Conservation (phyloP, 2,113 vertebrate species). For the Gulo gulo region DNA sequence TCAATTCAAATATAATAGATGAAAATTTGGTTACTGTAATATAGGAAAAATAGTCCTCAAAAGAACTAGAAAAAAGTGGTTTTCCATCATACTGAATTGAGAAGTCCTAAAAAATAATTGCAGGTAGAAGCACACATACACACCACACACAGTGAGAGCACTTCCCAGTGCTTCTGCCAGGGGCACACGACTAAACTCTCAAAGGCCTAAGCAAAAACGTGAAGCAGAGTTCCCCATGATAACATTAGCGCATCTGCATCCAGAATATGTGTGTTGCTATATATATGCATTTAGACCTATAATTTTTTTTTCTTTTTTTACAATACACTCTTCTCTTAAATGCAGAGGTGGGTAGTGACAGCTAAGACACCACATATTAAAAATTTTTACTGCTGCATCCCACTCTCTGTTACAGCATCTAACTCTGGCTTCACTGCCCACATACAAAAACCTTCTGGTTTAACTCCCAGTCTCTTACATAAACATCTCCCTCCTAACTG, state of each 20-base stretch:
- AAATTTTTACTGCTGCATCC: neutral
- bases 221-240: neutral
- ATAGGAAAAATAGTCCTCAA: neutral
- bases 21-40: neutral
- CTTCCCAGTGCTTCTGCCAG: neutral
- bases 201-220: neutral
- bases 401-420: neutral
- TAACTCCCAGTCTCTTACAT: neutral
- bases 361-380: neutral
- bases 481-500: neutral
- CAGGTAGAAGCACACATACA: neutral
- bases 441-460: neutral
- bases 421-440: conserved; percentile 39
- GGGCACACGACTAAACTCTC: neutral
- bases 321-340: conserved; percentile 16
- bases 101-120: neutral
- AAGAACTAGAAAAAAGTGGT: neutral
- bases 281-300: conserved; percentile 15
- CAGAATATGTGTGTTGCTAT: neutral
- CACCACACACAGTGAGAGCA: neutral
- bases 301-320: conserved; percentile 11
- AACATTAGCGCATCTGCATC: neutral
- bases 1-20: neutral
- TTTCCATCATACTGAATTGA: neutral
- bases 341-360: conserved; percentile 44